Evolutionary conservation across 1,140 invertebrate species (phyloP).

Genomic region (Hycleus phaleratus): DNA sequence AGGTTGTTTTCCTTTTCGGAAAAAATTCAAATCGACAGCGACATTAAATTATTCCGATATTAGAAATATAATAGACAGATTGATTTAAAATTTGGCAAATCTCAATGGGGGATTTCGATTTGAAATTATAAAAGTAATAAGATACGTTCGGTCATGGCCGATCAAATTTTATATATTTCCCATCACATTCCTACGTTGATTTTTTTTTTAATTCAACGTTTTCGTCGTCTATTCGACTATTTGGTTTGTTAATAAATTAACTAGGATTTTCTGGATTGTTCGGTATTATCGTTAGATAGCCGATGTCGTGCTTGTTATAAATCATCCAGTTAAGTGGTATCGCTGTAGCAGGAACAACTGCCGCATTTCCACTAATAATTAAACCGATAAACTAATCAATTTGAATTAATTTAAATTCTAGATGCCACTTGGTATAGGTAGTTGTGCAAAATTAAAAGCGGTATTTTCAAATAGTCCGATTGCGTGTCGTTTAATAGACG

Average conservation of each 20-base stretch:
- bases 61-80: too few species aligned
- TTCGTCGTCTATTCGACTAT: not conserved
- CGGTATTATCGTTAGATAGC: not conserved
- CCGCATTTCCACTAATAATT: constrained; percentile 27
- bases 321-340: constrained; percentile 19
- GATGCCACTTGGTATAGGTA: not conserved
- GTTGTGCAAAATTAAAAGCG: too few species aligned
- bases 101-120: too few species aligned
- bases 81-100: too few species aligned
- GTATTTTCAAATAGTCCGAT: not conserved
- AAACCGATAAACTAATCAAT: constrained; percentile 31
- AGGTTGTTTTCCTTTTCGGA: too few species aligned
- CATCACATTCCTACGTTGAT: not conserved
- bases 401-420: constrained; percentile 27
- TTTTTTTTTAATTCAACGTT: not conserved
- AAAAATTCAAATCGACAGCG: too few species aligned
- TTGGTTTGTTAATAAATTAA: not conserved
- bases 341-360: constrained; percentile 16
- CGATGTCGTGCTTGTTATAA: constrained; percentile 8
- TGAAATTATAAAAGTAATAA: too few species aligned
- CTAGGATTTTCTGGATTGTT: not conserved
- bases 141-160: too few species aligned
- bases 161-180: too few species aligned
- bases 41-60: too few species aligned
- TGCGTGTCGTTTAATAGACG: not conserved